A percentile compares a stretch with the other conserved stretches of the same genome.
Evolutionary conservation across 2,797 vertebrate genomes (phyloP).

Genomic region (Aeoliscus strigatus): DNA sequence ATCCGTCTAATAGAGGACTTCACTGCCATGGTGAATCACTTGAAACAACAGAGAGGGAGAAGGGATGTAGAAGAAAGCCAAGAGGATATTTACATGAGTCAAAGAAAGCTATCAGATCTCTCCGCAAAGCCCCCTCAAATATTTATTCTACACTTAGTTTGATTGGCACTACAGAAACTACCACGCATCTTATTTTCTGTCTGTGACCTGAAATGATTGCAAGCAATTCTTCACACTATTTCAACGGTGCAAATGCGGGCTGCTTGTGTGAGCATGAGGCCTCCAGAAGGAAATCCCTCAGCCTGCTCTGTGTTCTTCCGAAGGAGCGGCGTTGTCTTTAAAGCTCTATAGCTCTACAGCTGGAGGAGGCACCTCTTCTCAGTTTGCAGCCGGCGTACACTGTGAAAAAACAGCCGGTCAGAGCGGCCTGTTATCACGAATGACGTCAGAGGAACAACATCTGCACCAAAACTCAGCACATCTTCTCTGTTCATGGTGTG

Average conservation of each 20-base stretch:
- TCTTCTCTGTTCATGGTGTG: slow-evolving; percentile 12
- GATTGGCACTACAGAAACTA: too few relatives aligned
- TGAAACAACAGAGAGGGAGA: too few relatives aligned
- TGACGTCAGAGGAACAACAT: slow-evolving; percentile 60
- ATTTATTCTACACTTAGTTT: too few relatives aligned
- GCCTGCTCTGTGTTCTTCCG: slow-evolving; percentile 19
- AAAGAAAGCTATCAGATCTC: too few relatives aligned
- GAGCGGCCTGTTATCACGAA: slow-evolving; percentile 30
- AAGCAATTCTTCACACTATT: neutral
- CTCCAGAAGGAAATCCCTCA: slow-evolving; percentile 51
- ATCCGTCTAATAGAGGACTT: too few relatives aligned
- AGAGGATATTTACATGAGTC: too few relatives aligned
- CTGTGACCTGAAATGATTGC: neutral
- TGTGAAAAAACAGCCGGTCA: neutral
- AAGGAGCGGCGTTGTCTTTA: too few relatives aligned
- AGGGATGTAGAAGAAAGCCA: too few relatives aligned
- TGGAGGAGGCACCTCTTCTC: neutral
- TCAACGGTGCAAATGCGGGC: neutral
- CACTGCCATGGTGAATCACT: too few relatives aligned
- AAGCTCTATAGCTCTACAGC: slow-evolving; percentile 8
- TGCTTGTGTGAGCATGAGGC: slow-evolving; percentile 21
- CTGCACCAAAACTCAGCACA: slow-evolving; percentile 32
- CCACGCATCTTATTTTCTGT: neutral
- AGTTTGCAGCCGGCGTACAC: too few relatives aligned
- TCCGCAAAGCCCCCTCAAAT: too few relatives aligned